A percentile compares a stretch with the other conserved stretches of the same genome.
phyloP scores from a whole-genome alignment of 2,888 invertebrate genomes.

The Acleris literana region DNA sequence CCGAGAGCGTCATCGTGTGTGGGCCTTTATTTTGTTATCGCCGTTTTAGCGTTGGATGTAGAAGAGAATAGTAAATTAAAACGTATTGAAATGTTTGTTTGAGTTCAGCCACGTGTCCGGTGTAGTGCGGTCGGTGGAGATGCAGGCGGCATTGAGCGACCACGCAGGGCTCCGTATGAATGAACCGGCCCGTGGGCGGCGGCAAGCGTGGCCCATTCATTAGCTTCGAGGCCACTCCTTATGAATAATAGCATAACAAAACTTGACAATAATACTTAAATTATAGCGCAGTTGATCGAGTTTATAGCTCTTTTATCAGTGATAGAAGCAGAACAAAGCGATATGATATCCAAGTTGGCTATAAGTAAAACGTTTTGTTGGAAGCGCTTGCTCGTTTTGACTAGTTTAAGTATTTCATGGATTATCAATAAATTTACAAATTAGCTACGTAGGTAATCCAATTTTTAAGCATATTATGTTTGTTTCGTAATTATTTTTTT shows the following conservation, averaged over 20 bases:
- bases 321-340: constrained; percentile 10
- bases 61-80: constrained; percentile 20
- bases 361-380: neutral
- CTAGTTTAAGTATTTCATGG: neutral
- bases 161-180: constrained; percentile 78
- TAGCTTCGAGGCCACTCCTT: constrained; percentile 76
- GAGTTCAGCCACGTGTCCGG: constrained; percentile 26
- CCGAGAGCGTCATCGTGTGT: constrained; percentile 16
- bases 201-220: constrained; percentile 70
- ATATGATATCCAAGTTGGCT: neutral
- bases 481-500: too few relatives aligned
- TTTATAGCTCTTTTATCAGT: constrained; percentile 24
- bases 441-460: too few relatives aligned
- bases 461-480: too few relatives aligned
- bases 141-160: constrained; percentile 66
- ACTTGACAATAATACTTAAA: constrained; percentile 67
- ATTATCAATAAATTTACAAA: too few relatives aligned
- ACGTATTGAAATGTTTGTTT: constrained; percentile 26
- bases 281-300: constrained; percentile 41
- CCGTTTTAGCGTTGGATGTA: neutral
- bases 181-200: constrained; percentile 74
- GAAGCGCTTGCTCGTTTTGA: neutral
- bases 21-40: constrained; percentile 18
- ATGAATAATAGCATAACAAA: constrained; percentile 79
- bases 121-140: constrained; percentile 41